These are phyloP conservation scores for Corythornis madagascariensis DNA, from an alignment of 2,113 vertebrate genomes.

Conservation along the genomic window DNA sequence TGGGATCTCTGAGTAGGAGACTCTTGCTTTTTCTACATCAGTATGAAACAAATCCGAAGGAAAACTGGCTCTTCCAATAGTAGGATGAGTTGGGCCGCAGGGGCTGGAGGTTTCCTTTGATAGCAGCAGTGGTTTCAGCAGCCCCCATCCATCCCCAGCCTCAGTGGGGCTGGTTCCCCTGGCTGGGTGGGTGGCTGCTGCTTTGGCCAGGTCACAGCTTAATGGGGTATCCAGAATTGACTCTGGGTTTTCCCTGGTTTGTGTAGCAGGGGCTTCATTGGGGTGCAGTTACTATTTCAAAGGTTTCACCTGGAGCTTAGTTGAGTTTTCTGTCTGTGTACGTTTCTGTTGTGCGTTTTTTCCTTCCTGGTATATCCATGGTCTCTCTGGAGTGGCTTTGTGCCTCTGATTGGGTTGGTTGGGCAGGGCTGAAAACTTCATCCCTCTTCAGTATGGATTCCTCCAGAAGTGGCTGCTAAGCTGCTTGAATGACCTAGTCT, in stretches of 20 bases:
- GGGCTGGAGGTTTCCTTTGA: neutral
- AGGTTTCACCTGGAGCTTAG: neutral
- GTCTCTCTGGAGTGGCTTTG: neutral
- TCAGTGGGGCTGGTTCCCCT: neutral
- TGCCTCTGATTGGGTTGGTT: neutral
- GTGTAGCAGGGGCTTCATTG: neutral
- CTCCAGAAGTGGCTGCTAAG: neutral
- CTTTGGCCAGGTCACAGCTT: neutral
- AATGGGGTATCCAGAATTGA: no score
- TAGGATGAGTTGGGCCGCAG: neutral
- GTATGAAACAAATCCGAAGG: neutral
- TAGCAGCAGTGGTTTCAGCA: neutral
- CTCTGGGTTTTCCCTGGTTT: neutral
- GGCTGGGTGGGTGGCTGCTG: neutral
- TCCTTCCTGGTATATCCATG: neutral
- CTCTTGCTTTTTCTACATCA: neutral
- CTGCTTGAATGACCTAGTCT: neutral
- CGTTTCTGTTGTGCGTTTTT: neutral
- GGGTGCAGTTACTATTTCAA: neutral
- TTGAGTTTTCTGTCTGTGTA: neutral
- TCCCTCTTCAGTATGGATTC: neutral
- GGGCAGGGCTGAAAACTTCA: neutral
- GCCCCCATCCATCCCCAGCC: neutral
- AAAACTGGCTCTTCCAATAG: neutral
- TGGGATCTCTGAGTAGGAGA: neutral